Base-by-base conservation (phyloP, 2,113 vertebrate genomes). In the Notarius quadriscutis region DNA sequence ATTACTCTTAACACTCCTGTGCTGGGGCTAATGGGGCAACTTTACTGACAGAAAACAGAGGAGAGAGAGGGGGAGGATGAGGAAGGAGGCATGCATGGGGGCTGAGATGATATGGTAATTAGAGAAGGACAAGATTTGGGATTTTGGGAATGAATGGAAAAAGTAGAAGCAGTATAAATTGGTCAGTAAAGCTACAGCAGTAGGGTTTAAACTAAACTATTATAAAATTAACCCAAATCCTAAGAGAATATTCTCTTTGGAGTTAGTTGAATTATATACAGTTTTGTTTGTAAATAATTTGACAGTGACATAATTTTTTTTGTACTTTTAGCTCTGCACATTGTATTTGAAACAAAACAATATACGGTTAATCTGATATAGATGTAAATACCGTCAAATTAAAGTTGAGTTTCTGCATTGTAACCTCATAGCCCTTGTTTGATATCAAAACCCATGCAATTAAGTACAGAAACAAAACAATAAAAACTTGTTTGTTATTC, bases 1-100 rank as follows among this genome's bases (percentile, higher is more conserved):
- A 91, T 92, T 91, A 91, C 90, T 92, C 90, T 89, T 91, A 89
- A 90, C 87, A 86, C 91, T 89, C 87, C 79, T 84, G 87, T 60
- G 71, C 83, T 87, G 88, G 88, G 88, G 88, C 82, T 88, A 89
- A 90, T 90, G 89, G 90, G 88, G 91, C 86, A 89, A 85, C 87
- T 89, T 84, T 90, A 88, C 84, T 89, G 87, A 89, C 83, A 90
- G 90, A 85, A 88, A 84, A 82, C 84, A 75, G 86, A 69, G 80
- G 86, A 62, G 60, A 84, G 82, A 72, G 84, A 83, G 74, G 50
- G 58, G 71, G 82, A 69, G 74, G 82, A 77, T 30, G 84, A 74
- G 65, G 84, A 86, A 86, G 77, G 81, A 83, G 86, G 72, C 48
- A 25, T 67, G 84, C 65, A 60, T 84, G 69, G 72, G 80, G 86